Base-by-base conservation (phyloP, 1,140 invertebrate species). In the Ostrea edulis region DNA sequence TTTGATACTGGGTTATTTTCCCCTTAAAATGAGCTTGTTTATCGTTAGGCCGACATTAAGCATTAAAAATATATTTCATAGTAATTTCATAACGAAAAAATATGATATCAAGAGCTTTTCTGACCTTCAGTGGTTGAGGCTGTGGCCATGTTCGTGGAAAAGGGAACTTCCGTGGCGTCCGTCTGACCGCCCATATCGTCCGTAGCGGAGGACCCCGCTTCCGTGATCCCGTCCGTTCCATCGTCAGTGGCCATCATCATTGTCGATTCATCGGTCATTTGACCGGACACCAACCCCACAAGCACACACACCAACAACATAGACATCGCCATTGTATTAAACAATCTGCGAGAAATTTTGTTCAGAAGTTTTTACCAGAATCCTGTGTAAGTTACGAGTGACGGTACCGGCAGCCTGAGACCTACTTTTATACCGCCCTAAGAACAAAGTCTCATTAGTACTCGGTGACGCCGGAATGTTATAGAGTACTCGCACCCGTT, bases 361-460 rank as follows among this genome's bases (percentile, higher is more conserved):
- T 77, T 14, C 35, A 35, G 11, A 35, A 29, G 29, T 14, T 77
- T 14, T 29, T 5, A 62, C 22, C 68, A 29, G 22, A 77, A 29
- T 77, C 25, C 68, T 7, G 17, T 17, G 12, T 20, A 25, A 25
- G 68, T 35, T 29, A 77, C 25, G 68, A 77, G 22, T 77, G 68
- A 8, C 29, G 68, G 22, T 77, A 9, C 68, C 25, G 22, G 29
- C 11, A 14, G 68, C 2, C 22, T 25, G 22, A 5, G 8, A 77
- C 12, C 25, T 77, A 35, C 68, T 77, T 77, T 77, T 77, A 77
- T 77, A 77, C 25, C 12, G 68, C 22, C 11, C 68, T 77, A 14
- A 25, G 68, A 29, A 77, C 68, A 77, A 77, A 77, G 68, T 71
- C 65, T 71, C 65, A n/a, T 71, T 25, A 22, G 65, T 77, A 77